Base-by-base conservation (phyloP, 2,888 invertebrate genomes). In the Lithophane socia region DNA sequence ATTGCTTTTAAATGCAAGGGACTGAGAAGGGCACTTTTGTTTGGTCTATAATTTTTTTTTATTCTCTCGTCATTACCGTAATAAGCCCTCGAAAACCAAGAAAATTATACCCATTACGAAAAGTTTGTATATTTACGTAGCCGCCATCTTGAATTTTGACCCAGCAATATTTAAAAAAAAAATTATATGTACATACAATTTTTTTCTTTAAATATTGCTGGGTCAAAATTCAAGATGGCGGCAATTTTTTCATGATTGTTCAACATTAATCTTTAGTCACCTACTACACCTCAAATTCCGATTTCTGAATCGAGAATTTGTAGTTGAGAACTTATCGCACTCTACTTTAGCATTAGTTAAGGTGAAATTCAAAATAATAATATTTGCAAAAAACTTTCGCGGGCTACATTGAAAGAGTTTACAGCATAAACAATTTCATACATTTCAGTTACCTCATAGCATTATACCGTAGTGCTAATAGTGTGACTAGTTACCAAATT, bases 1-100 rank as follows among this genome's bases (percentile, higher is more conserved):
- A 70, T 74, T 52, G 44, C 21, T 44, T 42, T 68, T 18, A 56
- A 70, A 70, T 65, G 21, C 37, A 47, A 24, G 16, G 54, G 16
- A n/a, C 13, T 68, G 12, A 44, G 7, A 10, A 7, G 13, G 21
- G 21, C 16, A 21, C 3, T 44, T 58, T 58, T 58, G 24, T 58
- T 58, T 9, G 21, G 21, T 0, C 10, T 3, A n/a, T 16, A 21
- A 21, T 54, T 54, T 54, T 18, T 18, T 52, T 54, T 9, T 54
- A 9, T 21, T 21, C 21, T 21, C 3, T 21, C 54, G 9, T 21
- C 21, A 21, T 54, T 54, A 21, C 21, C 21, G 21, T 49, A 16
- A 16, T 7, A 49, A 16, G 49, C 16, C 16, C 49, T 49, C 49
- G 49, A 49, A 49, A 49, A 49, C 16, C 49, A 49, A 5, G 49